Evolutionary conservation across 2,888 invertebrate genomes (phyloP).

Genomic region (Agrilus biguttatus): DNA sequence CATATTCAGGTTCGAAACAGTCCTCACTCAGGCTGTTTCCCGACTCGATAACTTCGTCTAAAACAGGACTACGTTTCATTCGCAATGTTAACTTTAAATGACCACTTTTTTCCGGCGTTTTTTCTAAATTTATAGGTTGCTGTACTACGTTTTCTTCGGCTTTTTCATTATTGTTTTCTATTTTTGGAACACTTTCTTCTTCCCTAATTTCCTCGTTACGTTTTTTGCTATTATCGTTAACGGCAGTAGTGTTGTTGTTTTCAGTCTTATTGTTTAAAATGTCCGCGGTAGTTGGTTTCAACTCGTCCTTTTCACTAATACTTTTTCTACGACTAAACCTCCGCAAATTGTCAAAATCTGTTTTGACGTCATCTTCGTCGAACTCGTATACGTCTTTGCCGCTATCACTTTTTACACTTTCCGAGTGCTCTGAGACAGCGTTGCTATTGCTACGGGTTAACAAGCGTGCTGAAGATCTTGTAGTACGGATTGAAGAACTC

Average conservation of each 20-base stretch:
- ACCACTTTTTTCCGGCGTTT: slow-evolving; percentile 24
- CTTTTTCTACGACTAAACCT: slow-evolving; percentile 1
- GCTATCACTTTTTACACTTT: slow-evolving; percentile 10
- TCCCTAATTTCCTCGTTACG: slow-evolving; percentile 6
- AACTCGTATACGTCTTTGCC: slow-evolving; percentile 39
- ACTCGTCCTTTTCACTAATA: slow-evolving; percentile 13
- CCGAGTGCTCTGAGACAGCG: slow-evolving; percentile 13
- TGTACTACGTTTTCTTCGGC: slow-evolving; percentile 3
- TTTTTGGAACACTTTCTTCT: slow-evolving; percentile 2
- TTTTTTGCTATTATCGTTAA: slow-evolving; percentile 4
- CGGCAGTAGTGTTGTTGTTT: not conserved
- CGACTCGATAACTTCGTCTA: slow-evolving; percentile 75
- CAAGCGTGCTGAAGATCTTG: slow-evolving; percentile 12
- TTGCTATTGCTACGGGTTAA: slow-evolving; percentile 13
- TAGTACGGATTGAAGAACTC: not conserved
- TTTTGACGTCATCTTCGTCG: slow-evolving; percentile 31
- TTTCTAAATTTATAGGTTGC: slow-evolving; percentile 12
- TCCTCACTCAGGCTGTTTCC: slow-evolving; percentile 54
- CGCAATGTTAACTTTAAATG: slow-evolving; percentile 67
- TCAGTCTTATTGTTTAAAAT: slow-evolving; percentile 18
- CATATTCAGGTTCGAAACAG: slow-evolving; percentile 61
- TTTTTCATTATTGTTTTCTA: slow-evolving; percentile 1
- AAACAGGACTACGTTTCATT: slow-evolving; percentile 74
- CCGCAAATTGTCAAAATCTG: slow-evolving; percentile 17
- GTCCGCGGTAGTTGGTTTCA: slow-evolving; percentile 5